Conservation (phyloP, 2,113 vertebrate species). For the Marmota monax region DNA sequence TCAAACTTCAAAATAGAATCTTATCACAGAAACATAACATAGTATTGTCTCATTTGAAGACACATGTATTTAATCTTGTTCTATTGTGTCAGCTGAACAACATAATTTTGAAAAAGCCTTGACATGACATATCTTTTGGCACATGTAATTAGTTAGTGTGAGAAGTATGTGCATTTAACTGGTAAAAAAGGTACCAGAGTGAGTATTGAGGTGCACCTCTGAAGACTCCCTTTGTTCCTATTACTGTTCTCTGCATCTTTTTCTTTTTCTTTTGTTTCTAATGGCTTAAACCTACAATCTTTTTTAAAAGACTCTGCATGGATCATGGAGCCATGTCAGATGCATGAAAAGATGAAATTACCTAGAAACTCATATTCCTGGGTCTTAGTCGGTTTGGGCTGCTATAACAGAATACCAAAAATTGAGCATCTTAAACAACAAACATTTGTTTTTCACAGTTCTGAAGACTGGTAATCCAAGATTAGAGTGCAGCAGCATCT, state of each 20-base stretch:
- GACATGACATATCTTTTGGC: no score
- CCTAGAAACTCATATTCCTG: neutral
- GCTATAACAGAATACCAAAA: no score
- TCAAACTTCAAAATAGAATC: slow-evolving; percentile 71
- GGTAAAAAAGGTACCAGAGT: neutral
- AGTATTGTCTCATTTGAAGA: slow-evolving; percentile 65
- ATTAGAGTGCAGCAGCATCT: neutral
- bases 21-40: slow-evolving; percentile 67
- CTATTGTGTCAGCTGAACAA: neutral
- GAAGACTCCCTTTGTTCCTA: neutral
- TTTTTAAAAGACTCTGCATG: neutral
- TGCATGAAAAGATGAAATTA: neutral
- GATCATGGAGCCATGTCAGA: neutral
- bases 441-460: no score
- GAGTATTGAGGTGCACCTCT: neutral
- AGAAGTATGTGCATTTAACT: neutral
- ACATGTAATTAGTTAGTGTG: neutral
- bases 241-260: neutral
- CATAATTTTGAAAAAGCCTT: no score
- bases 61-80: slow-evolving; percentile 63
- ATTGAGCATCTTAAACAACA: no score
- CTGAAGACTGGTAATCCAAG: neutral
- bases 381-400: no score
- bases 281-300: neutral
- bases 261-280: no score